Percentiles rank a stretch among this genome's conserved stretches.
These are phyloP conservation scores for Mycetomoellerius zeteki DNA, from an alignment of 1,140 invertebrate genomes.

Conservation along the genomic window DNA sequence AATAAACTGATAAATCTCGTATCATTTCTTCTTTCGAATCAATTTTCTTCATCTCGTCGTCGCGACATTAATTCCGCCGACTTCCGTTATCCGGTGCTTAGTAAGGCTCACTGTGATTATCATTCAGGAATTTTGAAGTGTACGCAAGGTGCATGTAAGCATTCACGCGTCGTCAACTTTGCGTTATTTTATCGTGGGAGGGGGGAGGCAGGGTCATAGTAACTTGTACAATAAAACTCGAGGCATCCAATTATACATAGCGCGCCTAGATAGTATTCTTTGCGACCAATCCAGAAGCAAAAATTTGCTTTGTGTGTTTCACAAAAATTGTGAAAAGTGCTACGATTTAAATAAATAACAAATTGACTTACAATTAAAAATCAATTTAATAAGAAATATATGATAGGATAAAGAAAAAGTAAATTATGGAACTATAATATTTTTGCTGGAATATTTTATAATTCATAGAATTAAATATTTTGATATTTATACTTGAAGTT, in stretches of 20 bases:
- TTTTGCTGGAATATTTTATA: background rate
- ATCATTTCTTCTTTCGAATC: background rate
- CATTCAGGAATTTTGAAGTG: conserved; percentile 26
- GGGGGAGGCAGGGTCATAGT: too few species aligned
- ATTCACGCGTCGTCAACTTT: conserved; percentile 26
- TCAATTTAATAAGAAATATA: background rate
- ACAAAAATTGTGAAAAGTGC: background rate
- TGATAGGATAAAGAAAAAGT: background rate
- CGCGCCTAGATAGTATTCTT: background rate
- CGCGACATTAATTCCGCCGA: conserved; percentile 49
- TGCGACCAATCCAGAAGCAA: background rate
- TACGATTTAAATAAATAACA: background rate
- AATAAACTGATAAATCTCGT: conserved; percentile 17
- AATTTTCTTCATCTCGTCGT: conserved; percentile 34
- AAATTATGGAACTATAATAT: background rate
- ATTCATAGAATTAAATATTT: conserved; percentile 1
- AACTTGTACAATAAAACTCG: conserved; percentile 9
- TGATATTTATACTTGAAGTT: background rate
- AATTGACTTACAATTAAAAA: background rate
- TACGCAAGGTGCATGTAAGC: background rate
- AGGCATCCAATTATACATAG: conserved; percentile 32
- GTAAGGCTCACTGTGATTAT: conserved; percentile 21
- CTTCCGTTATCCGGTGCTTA: conserved; percentile 23
- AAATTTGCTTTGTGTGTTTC: background rate
- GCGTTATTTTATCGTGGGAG: conserved; percentile 20